Evolutionary conservation across 2,797 vertebrate species (phyloP).

Genomic region (Lepus oiostolus): DNA sequence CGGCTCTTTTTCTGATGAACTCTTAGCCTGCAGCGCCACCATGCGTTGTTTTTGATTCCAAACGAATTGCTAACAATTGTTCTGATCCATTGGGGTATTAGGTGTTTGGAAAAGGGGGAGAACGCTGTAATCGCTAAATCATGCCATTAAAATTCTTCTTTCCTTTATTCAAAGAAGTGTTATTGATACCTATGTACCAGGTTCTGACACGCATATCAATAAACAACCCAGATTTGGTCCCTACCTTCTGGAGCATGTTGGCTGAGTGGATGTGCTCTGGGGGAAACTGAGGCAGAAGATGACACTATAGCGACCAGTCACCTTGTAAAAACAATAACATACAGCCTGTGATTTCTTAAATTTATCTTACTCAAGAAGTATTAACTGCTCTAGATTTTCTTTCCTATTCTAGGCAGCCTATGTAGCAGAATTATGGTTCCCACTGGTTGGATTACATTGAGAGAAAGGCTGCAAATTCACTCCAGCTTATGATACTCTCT

Average conservation of each 20-base stretch:
- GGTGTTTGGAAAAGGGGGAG: constrained; percentile 30
- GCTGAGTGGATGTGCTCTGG: background rate
- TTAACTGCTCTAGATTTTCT: constrained; percentile 29
- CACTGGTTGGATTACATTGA: background rate
- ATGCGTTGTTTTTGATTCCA: constrained; percentile 66
- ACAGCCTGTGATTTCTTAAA: constrained; percentile 13
- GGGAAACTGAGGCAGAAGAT: constrained; percentile 25
- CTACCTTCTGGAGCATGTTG: background rate
- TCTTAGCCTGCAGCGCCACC: constrained; percentile 82
- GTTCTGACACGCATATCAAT: constrained; percentile 38
- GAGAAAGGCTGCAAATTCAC: constrained; percentile 51
- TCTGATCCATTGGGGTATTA: background rate
- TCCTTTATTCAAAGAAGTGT: background rate
- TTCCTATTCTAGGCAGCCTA: constrained; percentile 36
- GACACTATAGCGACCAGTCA: background rate
- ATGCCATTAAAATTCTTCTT: constrained; percentile 21
- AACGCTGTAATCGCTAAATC: constrained; percentile 28
- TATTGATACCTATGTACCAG: background rate
- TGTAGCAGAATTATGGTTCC: background rate
- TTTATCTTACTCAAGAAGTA: background rate
- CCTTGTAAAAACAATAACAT: constrained; percentile 42
- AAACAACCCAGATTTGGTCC: background rate
- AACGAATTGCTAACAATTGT: background rate
- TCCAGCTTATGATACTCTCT: background rate
- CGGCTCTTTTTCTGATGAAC: background rate